Conservation (phyloP, 2,797 vertebrate genomes). For the Rachycentron canadum region DNA sequence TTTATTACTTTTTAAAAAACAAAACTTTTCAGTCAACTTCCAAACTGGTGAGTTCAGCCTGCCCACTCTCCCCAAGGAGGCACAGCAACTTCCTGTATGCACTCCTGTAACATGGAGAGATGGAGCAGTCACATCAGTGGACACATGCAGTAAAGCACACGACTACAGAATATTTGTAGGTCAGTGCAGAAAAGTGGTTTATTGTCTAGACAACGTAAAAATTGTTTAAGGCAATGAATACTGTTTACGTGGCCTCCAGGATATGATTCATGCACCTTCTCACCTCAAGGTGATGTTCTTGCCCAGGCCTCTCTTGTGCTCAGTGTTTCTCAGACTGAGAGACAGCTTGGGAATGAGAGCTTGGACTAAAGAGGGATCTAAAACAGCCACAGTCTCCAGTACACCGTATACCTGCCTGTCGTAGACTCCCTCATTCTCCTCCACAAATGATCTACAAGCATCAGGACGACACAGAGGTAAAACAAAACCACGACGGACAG, state of each 20-base stretch:
- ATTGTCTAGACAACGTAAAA: conserved; percentile 68
- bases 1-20: neutral
- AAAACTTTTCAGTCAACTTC: conserved; percentile 84
- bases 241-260: conserved; percentile 17
- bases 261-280: conserved; percentile 61
- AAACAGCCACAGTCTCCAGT: conserved; percentile 88
- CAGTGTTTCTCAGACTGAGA: conserved; percentile 88
- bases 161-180: conserved; percentile 23
- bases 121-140: conserved; percentile 20
- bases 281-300: conserved; percentile 92
- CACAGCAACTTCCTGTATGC: conserved; percentile 92
- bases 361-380: conserved; percentile 86
- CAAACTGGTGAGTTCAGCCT: conserved; percentile 90
- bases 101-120: conserved; percentile 83
- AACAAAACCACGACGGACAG: neutral
- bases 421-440: conserved; percentile 90
- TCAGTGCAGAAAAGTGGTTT: conserved; percentile 17
- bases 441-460: conserved; percentile 90
- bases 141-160: conserved; percentile 13
- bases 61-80: conserved; percentile 90
- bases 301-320: conserved; percentile 94
- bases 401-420: conserved; percentile 90
- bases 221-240: conserved; percentile 51
- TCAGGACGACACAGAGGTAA: conserved; percentile 23
- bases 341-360: conserved; percentile 90